A percentile compares a stretch with the other conserved stretches of the same genome.
Conservation (phyloP, 2,888 invertebrate genomes). For the Zaprionus bogoriensis region DNA sequence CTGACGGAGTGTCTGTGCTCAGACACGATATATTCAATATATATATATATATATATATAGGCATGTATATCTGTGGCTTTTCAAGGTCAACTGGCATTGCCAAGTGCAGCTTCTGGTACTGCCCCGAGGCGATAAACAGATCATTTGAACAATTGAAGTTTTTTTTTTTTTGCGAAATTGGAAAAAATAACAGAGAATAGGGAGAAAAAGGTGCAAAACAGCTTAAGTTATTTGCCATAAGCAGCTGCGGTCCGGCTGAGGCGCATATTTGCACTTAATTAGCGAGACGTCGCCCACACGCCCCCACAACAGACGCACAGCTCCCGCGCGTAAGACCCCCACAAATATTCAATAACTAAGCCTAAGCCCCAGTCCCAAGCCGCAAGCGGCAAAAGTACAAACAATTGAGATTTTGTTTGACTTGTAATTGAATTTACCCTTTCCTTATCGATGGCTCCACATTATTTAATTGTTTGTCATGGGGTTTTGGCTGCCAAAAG, state of each 20-base stretch:
- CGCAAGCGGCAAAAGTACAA: conserved; percentile 29
- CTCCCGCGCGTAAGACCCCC: too few relatives aligned
- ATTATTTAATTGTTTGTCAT: conserved; percentile 59
- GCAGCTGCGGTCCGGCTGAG: too few relatives aligned
- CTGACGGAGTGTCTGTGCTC: neutral
- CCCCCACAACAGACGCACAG: too few relatives aligned
- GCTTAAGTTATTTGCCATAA: conserved; percentile 43
- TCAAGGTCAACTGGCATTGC: conserved; percentile 53
- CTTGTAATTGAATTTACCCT: conserved; percentile 29
- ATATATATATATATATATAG: conserved; percentile 18
- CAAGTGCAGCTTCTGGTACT: conserved; percentile 36
- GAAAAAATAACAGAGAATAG: conserved; percentile 20
- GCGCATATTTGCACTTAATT: conserved; percentile 46
- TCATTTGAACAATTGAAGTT: conserved; percentile 2
- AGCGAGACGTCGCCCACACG: conserved; percentile 17
- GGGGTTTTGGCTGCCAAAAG: conserved; percentile 17
- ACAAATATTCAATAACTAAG: conserved; percentile 6
- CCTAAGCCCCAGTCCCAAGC: neutral
- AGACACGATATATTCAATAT: neutral
- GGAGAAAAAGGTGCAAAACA: conserved; percentile 18
- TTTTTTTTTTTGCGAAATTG: conserved; percentile 11
- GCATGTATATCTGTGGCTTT: conserved; percentile 7
- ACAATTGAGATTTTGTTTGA: conserved; percentile 20
- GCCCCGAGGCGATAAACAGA: conserved; percentile 26
- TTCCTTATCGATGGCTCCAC: conserved; percentile 36